These are phyloP conservation scores for Antedon bifida DNA, from an alignment of 35 echinoderm and acorn worm genomes.

Conservation along the genomic window DNA sequence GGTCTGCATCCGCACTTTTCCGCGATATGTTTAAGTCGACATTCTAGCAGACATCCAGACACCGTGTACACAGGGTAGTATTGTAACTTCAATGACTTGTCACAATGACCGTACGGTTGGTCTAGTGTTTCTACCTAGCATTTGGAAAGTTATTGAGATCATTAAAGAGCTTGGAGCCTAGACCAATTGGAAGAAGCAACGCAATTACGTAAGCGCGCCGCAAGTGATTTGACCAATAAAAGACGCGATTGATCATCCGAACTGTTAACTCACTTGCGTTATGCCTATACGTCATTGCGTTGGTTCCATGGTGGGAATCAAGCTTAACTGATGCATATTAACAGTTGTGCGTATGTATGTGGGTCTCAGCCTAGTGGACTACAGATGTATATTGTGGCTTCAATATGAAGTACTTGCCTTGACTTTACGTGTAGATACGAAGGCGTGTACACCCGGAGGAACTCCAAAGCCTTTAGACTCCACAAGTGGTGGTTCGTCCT, in stretches of 20 bases:
- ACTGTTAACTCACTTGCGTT: no score
- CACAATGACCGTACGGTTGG: not conserved
- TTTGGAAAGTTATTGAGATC: not conserved
- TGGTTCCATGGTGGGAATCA: no score
- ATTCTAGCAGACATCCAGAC: not conserved
- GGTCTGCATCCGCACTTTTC: not conserved
- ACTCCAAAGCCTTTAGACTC: conserved; percentile 17
- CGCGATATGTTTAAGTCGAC: not conserved
- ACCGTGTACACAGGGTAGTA: not conserved
- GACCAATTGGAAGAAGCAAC: no score
- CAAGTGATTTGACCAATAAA: no score
- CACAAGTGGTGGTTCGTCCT: conserved; percentile 20
- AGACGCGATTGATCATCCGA: no score
- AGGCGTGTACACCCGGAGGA: conserved; percentile 18
- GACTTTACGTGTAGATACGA: conserved; percentile 5
- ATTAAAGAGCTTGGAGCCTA: not conserved
- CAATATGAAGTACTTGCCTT: conserved; percentile 2
- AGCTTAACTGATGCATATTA: no score
- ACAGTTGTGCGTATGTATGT: no score
- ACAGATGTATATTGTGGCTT: no score
- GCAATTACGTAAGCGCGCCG: no score
- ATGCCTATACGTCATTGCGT: no score
- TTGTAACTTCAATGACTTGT: not conserved
- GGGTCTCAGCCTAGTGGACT: no score
- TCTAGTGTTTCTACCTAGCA: not conserved